Conservation (phyloP, 2,797 vertebrate genomes). For the Heliangelus exortis region DNA sequence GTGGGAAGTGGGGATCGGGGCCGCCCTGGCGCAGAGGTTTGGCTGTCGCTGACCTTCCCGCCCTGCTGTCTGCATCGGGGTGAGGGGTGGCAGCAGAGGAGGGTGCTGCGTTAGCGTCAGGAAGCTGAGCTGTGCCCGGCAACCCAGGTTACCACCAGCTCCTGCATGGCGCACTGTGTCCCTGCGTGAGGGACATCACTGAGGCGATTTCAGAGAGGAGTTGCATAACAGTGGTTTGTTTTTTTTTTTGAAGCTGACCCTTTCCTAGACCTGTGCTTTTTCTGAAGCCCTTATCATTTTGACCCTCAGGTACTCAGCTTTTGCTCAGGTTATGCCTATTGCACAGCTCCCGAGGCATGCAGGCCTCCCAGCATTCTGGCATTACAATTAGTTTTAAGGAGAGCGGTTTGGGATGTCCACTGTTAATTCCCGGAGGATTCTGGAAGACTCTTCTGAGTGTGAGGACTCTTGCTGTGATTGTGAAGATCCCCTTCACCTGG, state of each 20-base stretch:
- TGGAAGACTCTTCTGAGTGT: background rate
- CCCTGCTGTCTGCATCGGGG: too few species aligned
- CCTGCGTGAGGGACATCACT: accelerated
- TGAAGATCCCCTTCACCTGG: background rate
- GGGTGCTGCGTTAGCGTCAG: too few species aligned
- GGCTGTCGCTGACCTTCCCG: too few species aligned
- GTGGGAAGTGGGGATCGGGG: too few species aligned
- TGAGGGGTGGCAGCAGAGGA: too few species aligned
- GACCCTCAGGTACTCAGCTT: background rate
- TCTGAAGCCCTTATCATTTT: background rate
- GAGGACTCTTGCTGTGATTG: background rate
- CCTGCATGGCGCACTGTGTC: accelerated
- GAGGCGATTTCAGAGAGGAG: background rate
- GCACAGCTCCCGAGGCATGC: background rate
- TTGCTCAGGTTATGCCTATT: background rate
- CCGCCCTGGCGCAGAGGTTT: accelerated
- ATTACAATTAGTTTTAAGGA: background rate
- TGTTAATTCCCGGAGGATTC: background rate
- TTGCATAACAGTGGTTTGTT: background rate
- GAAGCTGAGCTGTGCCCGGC: background rate
- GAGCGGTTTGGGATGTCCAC: background rate
- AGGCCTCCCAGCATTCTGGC: background rate
- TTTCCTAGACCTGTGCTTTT: background rate
- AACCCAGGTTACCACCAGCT: too few species aligned
- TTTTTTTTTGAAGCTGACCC: background rate